Conservation (phyloP, 1,140 invertebrate species). For the Hylyphantes graminicola region DNA sequence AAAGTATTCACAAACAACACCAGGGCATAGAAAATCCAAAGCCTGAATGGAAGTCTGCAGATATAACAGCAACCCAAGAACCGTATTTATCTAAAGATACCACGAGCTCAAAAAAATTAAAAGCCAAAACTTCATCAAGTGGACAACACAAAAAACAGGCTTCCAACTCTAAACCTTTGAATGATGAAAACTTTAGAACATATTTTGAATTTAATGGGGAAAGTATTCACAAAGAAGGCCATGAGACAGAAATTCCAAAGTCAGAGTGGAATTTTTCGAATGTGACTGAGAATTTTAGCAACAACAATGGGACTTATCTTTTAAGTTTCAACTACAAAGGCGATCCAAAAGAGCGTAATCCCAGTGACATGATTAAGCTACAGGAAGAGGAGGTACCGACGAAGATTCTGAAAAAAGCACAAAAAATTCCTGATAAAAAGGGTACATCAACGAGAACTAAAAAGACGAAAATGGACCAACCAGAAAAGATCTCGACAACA, state of each 20-base stretch:
- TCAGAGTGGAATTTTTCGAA: not conserved
- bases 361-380: conserved; percentile 23
- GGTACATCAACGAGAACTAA: not conserved
- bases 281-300: not conserved
- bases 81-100: too few relatives aligned
- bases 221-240: not conserved
- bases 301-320: not conserved
- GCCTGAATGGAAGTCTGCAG: too few relatives aligned
- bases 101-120: too few relatives aligned
- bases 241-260: not conserved
- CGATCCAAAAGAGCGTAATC: not conserved
- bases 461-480: not conserved
- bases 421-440: conserved; percentile 20
- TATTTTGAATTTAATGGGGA: not conserved
- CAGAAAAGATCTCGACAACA: not conserved
- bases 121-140: too few relatives aligned
- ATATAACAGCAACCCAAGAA: too few relatives aligned
- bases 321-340: conserved; percentile 42
- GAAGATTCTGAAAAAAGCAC: conserved; percentile 5
- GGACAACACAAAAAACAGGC: too few relatives aligned
- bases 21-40: too few relatives aligned
- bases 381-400: not conserved
- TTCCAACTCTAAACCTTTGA: too few relatives aligned
- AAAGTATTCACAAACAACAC: too few relatives aligned
- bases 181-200: too few relatives aligned